These are phyloP conservation scores for Scomber scombrus DNA, from an alignment of 2,113 vertebrate genomes.

Conservation along the genomic window DNA sequence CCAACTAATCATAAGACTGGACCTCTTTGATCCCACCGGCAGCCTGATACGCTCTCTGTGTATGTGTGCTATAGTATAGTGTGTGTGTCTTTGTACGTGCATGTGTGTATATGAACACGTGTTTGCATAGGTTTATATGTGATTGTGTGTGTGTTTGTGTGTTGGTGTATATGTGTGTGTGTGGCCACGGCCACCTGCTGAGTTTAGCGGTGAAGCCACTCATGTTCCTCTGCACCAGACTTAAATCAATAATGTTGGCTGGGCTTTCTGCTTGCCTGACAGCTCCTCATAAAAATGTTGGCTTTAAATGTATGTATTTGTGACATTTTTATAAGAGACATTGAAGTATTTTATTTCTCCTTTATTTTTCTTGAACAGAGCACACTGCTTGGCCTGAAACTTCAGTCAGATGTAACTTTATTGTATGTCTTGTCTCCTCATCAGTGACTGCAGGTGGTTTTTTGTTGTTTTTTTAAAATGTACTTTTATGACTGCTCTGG, in stretches of 20 bases:
- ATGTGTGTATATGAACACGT: not conserved
- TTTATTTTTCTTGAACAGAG: slow-evolving; percentile 26
- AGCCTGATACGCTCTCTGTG: slow-evolving; percentile 25
- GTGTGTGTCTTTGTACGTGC: not conserved
- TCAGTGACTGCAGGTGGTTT: not conserved
- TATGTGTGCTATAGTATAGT: not conserved
- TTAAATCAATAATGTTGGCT: slow-evolving; percentile 53
- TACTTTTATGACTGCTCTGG: too few species aligned
- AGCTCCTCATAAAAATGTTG: slow-evolving; percentile 45
- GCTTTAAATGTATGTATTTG: slow-evolving; percentile 48
- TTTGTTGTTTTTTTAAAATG: too few species aligned
- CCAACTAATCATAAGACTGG: slow-evolving; percentile 74
- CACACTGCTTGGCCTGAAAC: slow-evolving; percentile 4
- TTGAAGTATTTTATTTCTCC: slow-evolving; percentile 30
- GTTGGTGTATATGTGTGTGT: slow-evolving; percentile 23
- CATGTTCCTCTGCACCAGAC: slow-evolving; percentile 41
- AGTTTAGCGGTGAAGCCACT: slow-evolving; percentile 30
- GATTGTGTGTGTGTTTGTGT: slow-evolving; percentile 24
- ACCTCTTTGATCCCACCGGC: slow-evolving; percentile 66
- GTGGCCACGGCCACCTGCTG: slow-evolving; percentile 34
- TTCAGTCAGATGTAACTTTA: not conserved
- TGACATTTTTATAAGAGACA: slow-evolving; percentile 52
- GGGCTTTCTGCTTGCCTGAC: slow-evolving; percentile 39
- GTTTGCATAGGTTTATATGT: slow-evolving; percentile 20
- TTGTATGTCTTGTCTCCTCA: not conserved